Conservation (phyloP, 2,888 invertebrate species). For the Campopleginae sp. region DNA sequence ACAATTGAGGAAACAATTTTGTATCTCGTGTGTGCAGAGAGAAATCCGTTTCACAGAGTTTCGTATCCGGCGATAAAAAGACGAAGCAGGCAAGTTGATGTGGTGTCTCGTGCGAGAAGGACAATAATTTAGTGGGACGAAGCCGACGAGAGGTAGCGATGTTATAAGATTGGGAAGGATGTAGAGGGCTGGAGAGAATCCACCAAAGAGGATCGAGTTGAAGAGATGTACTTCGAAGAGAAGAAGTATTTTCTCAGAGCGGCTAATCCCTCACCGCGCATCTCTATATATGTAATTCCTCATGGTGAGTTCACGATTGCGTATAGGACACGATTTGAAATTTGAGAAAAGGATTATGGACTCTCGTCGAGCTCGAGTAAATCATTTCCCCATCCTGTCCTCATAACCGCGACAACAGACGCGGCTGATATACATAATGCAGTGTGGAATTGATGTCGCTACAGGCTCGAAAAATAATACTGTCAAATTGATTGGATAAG, state of each 20-base stretch:
- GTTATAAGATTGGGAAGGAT: slow-evolving; percentile 30
- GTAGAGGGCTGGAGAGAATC: slow-evolving; percentile 6
- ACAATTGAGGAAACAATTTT: neutral
- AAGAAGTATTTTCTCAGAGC: slow-evolving; percentile 53
- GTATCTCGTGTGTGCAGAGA: neutral
- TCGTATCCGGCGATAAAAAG: slow-evolving; percentile 4
- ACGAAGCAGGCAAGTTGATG: neutral
- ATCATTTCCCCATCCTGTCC: slow-evolving; percentile 34
- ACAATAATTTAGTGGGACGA: slow-evolving; percentile 47
- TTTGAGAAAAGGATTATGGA: slow-evolving; percentile 50
- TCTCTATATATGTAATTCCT: slow-evolving; percentile 36
- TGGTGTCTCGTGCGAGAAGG: slow-evolving; percentile 8
- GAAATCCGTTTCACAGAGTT: neutral
- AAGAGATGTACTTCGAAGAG: slow-evolving; percentile 16
- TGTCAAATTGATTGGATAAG: slow-evolving; percentile 49
- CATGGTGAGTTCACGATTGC: neutral
- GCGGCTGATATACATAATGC: neutral
- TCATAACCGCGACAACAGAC: slow-evolving; percentile 16
- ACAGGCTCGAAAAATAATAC: slow-evolving; percentile 19
- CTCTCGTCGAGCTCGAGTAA: slow-evolving; percentile 46
- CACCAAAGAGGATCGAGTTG: slow-evolving; percentile 30
- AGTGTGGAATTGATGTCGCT: slow-evolving; percentile 34
- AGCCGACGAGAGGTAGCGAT: slow-evolving; percentile 34
- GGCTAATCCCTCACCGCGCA: slow-evolving; percentile 45
- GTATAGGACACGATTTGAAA: slow-evolving; percentile 52